Percentiles rank a stretch among this genome's conserved stretches.
These are phyloP conservation scores for Alectoris magna DNA, from an alignment of 2,797 vertebrate genomes.

Conservation along the genomic window DNA sequence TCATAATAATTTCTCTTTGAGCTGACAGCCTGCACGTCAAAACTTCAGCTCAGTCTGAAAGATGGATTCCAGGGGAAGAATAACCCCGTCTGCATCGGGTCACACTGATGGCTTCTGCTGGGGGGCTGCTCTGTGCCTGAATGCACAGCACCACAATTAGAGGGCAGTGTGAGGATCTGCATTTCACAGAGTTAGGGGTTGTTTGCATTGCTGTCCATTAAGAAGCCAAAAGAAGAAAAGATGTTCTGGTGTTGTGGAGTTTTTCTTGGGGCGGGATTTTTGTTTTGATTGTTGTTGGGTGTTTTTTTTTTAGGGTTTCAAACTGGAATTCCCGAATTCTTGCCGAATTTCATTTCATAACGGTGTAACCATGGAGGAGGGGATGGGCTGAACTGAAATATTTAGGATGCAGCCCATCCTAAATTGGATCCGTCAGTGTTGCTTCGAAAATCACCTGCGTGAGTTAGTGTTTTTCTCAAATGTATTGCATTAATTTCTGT, in stretches of 20 bases:
- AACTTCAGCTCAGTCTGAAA: constrained; percentile 65
- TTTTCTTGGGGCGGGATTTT: not conserved
- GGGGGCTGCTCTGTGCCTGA: constrained; percentile 36
- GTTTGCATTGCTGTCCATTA: constrained; percentile 53
- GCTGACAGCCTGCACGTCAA: constrained; percentile 49
- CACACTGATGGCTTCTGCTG: constrained; percentile 46
- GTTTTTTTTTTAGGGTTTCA: not conserved
- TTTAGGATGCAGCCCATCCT: not conserved
- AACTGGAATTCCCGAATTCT: not conserved
- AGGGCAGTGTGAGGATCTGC: constrained; percentile 37
- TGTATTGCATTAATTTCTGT: not conserved
- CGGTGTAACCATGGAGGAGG: not conserved
- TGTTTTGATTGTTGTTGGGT: not conserved
- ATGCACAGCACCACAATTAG: not conserved
- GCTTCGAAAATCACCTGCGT: not conserved
- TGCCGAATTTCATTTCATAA: not conserved
- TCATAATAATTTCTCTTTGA: constrained; percentile 50
- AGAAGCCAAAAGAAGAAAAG: constrained; percentile 2
- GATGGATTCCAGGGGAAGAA: constrained; percentile 57
- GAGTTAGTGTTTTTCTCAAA: not conserved
- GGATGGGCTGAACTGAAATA: not conserved
- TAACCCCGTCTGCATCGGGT: constrained; percentile 8
- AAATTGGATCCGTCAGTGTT: not conserved
- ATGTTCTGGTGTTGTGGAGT: not conserved
- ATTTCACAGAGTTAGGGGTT: constrained; percentile 52